Evolutionary conservation across 1,140 invertebrate species (phyloP), one percentile per base, ranked within the genome.

Genomic region (Drosophila teissieri): DNA sequence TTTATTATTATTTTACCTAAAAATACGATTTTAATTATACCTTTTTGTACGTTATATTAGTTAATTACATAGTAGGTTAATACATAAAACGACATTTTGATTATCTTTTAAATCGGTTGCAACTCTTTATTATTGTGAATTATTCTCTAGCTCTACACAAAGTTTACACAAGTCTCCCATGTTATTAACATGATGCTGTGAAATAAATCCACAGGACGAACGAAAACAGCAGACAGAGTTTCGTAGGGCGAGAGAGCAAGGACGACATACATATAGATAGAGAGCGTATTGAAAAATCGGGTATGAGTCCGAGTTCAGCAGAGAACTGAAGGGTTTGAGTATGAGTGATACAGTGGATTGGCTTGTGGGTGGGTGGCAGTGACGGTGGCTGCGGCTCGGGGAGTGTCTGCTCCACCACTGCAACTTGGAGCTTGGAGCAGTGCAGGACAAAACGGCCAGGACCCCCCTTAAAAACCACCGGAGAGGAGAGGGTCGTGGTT

Each of bases 391-490:
- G 27, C 49, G 44, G 56, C 19, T 61, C 19, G 48, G 42, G 64
- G 64, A 56, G 64, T 70, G 64, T 69, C 51, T 70, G 36, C 51
- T 57, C 46, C 22, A 22, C 12, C 34, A 57, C 53, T 70, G 67
- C 67, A 70, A 65, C 42, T 69, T 70, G n/a, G 52, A 54, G 36
- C 52, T 69, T 34, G 6, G 36, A 56, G 31, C 31, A 10, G 67
- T 69, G 67, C 64, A 70, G 65, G 64, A 52, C 64, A 37, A 37
- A 24, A 40, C 57, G 36, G 15, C 36, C 57, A 42, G 44, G 10
- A 48, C 24, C 36, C 10, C 3, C n/a, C 8, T 31, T 19, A 15
- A 60, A 39, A 48, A 22, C 5, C 24, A 15, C 12, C 34, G 48
- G 10, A 17, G 34, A 42, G 58, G 58, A 31, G 24, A 12, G 51